Conservation (phyloP, 1,140 invertebrate genomes). For the Drosophila albomicans region DNA sequence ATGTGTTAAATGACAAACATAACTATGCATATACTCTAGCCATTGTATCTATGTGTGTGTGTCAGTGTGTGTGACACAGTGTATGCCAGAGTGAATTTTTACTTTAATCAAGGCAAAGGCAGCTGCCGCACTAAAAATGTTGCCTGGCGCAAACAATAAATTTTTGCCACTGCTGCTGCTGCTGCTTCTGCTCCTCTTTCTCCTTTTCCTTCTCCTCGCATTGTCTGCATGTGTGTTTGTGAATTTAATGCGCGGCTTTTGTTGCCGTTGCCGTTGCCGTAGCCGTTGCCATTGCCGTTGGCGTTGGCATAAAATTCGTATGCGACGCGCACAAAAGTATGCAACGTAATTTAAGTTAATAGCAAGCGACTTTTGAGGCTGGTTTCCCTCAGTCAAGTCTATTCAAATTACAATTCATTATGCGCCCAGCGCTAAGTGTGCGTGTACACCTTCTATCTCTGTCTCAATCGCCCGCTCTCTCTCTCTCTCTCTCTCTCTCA, state of each 20-base stretch:
- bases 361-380: slow-evolving; percentile 51
- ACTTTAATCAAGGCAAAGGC: slow-evolving; percentile 69
- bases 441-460: not conserved
- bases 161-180: slow-evolving; percentile 40
- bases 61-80: slow-evolving; percentile 17
- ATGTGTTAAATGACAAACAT: slow-evolving; percentile 71
- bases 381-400: slow-evolving; percentile 51
- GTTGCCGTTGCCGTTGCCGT: slow-evolving; percentile 11
- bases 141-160: slow-evolving; percentile 69
- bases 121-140: slow-evolving; percentile 59
- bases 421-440: slow-evolving; percentile 45
- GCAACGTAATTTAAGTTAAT: slow-evolving; percentile 81
- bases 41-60: slow-evolving; percentile 22
- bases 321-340: slow-evolving; percentile 67
- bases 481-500: slow-evolving; percentile 7
- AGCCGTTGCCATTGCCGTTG: slow-evolving; percentile 5
- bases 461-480: not conserved
- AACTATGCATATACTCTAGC: slow-evolving; percentile 63
- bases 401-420: slow-evolving; percentile 83
- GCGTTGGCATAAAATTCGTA: slow-evolving; percentile 59
- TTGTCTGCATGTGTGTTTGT: not conserved
- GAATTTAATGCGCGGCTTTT: slow-evolving; percentile 68
- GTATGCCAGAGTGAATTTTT: slow-evolving; percentile 38
- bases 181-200: not conserved
- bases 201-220: not conserved